Base-by-base conservation (phyloP, 1,140 invertebrate genomes). In the Drosophila eugracilis region DNA sequence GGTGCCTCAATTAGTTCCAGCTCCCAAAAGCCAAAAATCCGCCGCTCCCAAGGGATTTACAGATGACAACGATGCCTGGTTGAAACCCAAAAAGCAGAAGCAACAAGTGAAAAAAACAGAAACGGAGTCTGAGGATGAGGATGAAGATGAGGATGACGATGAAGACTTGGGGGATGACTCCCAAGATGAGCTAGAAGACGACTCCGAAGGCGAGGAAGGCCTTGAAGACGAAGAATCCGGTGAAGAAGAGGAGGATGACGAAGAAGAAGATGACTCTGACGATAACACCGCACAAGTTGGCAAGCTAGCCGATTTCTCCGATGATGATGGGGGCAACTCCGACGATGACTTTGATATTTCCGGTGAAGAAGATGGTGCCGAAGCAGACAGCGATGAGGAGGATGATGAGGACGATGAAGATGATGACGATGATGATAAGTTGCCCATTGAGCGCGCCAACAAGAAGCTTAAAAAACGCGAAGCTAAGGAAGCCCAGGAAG, bases 371-470 rank as follows among this genome's bases (percentile, higher is more conserved):
- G 65, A 65, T 47, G 39, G 47, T 17, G 53, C 37, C 2, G 75
- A 73, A 47, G 78, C 10, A 5, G 73, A 75, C 1, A 83, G 89
- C 44, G 85, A 79, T 19, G 78, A 86, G 5, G 73, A 79, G 19
- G 90, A 79, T 3, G 73, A 86, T 4, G 84, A 90, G 0, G 89
- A 92, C 14, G 91, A 92, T 19, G 92, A 92, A 30, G 90, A 93
- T 26, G 89, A 92, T 28, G 92, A 92, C 48, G 92, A 93, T 62
- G 93, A 95, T 55, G 93, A 94, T 79, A 95, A 96, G 89, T 90
- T 96, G 90, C 97, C 97, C 1, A 97, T 98, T 91, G 97, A 98
- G 92, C 97, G 95, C 91, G 94, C 95, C 63, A 96, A 96, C 57
- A 96, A 95, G 63, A 97, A 95, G 91, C 92, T 98, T 2, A 95